Conservation (phyloP, 2,888 invertebrate species). For the Cantharis rufa region DNA sequence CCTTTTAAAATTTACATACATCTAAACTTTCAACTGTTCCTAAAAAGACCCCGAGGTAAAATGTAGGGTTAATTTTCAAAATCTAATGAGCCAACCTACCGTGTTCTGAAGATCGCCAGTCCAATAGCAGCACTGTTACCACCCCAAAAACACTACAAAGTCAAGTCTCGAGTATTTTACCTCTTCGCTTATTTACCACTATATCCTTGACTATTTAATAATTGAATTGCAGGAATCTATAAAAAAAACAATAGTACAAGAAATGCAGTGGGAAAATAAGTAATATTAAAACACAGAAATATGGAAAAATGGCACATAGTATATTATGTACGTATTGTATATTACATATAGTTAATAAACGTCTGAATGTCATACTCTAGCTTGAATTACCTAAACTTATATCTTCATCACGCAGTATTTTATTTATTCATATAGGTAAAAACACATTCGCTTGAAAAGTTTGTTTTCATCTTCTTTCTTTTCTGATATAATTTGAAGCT, state of each 20-base stretch:
- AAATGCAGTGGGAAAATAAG: background rate
- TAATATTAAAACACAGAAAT: constrained; percentile 9
- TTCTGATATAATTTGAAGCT: constrained; percentile 53
- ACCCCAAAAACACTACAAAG: too few relatives aligned
- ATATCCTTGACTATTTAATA: too few relatives aligned
- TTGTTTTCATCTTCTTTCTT: constrained; percentile 29
- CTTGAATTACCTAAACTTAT: constrained; percentile 55
- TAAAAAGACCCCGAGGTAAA: too few relatives aligned
- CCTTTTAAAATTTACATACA: too few relatives aligned
- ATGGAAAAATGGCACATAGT: constrained; percentile 58
- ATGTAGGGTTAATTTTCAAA: too few relatives aligned
- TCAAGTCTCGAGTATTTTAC: too few relatives aligned
- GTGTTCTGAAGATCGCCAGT: background rate
- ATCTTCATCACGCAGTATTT: constrained; percentile 56
- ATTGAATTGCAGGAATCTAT: background rate
- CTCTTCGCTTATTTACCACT: too few relatives aligned
- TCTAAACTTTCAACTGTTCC: too few relatives aligned
- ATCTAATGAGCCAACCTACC: background rate
- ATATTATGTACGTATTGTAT: constrained; percentile 60
- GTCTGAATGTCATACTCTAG: constrained; percentile 54
- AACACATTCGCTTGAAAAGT: constrained; percentile 55
- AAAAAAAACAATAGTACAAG: background rate
- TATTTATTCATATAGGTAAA: constrained; percentile 55
- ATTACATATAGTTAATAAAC: constrained; percentile 59
- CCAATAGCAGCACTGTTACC: too few relatives aligned